Evolutionary conservation across 2,797 vertebrate genomes (phyloP).

Genomic region (Eulemur rubriventer): DNA sequence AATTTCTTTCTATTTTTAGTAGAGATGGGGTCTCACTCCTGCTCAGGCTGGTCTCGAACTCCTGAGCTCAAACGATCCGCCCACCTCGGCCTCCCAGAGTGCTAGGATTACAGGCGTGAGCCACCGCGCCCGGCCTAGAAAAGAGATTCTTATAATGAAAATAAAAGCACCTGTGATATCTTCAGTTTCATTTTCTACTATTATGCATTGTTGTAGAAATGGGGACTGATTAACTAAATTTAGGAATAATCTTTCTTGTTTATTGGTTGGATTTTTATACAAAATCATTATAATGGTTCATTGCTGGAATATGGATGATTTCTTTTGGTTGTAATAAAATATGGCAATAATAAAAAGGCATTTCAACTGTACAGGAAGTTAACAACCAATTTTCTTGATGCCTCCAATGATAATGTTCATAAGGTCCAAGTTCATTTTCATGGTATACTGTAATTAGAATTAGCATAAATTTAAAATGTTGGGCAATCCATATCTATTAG

Average conservation of each 20-base stretch:
- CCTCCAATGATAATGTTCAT: conserved; percentile 79
- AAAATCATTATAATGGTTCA: conserved; percentile 79
- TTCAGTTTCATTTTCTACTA: conserved; percentile 73
- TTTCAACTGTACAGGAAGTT: conserved; percentile 80
- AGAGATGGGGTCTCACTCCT: too few relatives aligned
- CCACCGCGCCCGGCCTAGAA: too few relatives aligned
- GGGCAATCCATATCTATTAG: conserved; percentile 80
- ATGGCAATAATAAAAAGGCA: conserved; percentile 80
- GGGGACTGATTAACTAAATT: conserved; percentile 67
- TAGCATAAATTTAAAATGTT: conserved; percentile 78
- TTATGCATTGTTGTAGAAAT: conserved; percentile 65
- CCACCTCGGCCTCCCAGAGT: too few relatives aligned
- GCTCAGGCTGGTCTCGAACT: too few relatives aligned
- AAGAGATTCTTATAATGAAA: conserved; percentile 67
- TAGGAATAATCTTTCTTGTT: conserved; percentile 73
- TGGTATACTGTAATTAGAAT: conserved; percentile 76
- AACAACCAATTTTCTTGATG: conserved; percentile 84
- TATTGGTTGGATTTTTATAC: conserved; percentile 77
- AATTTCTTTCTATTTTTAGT: too few relatives aligned
- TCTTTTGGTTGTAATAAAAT: conserved; percentile 73
- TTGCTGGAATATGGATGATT: conserved; percentile 69
- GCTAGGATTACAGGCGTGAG: too few relatives aligned
- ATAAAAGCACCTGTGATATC: conserved; percentile 60
- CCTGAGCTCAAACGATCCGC: too few relatives aligned
- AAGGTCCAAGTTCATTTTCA: conserved; percentile 75